These are phyloP conservation scores for Pristionchus arcanus DNA, from an alignment of 2,888 invertebrate genomes.

Conservation along the genomic window DNA sequence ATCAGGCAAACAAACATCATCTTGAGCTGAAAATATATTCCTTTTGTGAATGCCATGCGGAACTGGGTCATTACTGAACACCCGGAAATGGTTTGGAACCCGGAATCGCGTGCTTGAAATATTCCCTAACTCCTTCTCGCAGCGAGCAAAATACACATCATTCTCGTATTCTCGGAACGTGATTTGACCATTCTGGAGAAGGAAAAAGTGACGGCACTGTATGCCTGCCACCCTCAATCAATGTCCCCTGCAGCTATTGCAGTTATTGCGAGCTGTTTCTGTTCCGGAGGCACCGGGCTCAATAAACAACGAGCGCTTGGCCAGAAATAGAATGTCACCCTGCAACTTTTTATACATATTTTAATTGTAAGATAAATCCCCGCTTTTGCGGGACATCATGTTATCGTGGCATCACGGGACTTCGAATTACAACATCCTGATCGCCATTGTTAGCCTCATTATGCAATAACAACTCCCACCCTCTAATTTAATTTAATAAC, in stretches of 20 bases:
- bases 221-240: not conserved
- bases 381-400: too few species aligned
- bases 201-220: conserved; percentile 14
- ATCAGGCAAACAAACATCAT: too few species aligned
- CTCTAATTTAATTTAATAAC: not conserved
- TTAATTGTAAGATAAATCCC: too few species aligned
- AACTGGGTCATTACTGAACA: too few species aligned
- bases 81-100: too few species aligned
- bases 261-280: not conserved
- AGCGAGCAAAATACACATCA: not conserved
- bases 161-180: not conserved
- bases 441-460: not conserved
- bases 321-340: too few species aligned
- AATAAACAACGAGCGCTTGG: too few species aligned
- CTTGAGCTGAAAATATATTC: too few species aligned
- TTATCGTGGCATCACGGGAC: not conserved
- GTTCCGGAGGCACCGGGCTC: not conserved
- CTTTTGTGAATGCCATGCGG: too few species aligned
- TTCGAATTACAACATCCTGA: not conserved
- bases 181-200: not conserved
- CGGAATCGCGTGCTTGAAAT: too few species aligned
- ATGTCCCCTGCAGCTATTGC: not conserved
- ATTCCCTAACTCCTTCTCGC: too few species aligned
- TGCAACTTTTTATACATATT: too few species aligned
- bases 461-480: not conserved